Conservation (phyloP, 2,888 invertebrate species). For the Ophion ellenae region DNA sequence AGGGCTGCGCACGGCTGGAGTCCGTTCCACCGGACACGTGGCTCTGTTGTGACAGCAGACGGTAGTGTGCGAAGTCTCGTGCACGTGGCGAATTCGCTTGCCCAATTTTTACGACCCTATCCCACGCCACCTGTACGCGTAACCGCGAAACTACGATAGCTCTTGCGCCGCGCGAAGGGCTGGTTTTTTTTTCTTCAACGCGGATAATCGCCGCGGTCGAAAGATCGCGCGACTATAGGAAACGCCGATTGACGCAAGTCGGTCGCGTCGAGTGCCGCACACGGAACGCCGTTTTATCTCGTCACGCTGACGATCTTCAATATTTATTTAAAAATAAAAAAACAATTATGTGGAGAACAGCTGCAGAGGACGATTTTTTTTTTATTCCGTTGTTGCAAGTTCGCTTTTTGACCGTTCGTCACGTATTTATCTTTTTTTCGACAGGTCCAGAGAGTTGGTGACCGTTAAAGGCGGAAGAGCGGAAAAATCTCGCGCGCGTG, state of each 20-base stretch:
- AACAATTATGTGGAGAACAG: background rate
- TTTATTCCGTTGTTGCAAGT: background rate
- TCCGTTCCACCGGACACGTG: slow-evolving; percentile 71
- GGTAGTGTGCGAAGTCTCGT: slow-evolving; percentile 2
- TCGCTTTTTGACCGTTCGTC: background rate
- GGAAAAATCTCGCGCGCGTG: slow-evolving; percentile 63
- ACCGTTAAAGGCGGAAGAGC: slow-evolving; percentile 9
- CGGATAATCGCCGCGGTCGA: slow-evolving; percentile 1
- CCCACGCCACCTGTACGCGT: slow-evolving; percentile 50
- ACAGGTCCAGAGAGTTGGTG: background rate
- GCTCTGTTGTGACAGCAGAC: slow-evolving; percentile 73
- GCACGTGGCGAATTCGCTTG: background rate
- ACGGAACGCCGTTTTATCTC: background rate
- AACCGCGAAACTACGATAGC: background rate
- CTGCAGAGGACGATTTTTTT: background rate
- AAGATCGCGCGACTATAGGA: background rate
- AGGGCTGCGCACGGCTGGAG: background rate
- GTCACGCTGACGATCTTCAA: background rate
- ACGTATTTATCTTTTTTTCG: slow-evolving; percentile 5
- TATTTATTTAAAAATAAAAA: background rate
- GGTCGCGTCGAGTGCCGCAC: background rate
- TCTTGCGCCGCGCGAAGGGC: background rate
- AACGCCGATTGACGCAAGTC: background rate
- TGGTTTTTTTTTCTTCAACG: slow-evolving; percentile 11
- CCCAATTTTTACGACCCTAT: background rate